Evolutionary conservation across 2,888 invertebrate genomes (phyloP), one percentile per base, ranked within the genome.

Genomic region (Mystacides longicornis): DNA sequence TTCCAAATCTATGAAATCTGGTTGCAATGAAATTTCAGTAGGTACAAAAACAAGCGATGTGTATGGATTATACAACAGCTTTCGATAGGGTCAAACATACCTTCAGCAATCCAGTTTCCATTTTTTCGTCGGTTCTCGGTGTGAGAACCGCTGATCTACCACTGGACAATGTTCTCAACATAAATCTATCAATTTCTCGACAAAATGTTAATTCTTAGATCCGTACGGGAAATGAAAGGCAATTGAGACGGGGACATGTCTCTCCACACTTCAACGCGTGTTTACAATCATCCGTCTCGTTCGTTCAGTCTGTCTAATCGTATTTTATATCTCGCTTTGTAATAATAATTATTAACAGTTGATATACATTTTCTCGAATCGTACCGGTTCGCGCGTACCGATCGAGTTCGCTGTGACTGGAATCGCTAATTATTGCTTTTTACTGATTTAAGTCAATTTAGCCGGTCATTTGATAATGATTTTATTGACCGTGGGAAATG

Each of bases 401-500:
- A 16, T 37, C 3, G 3, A 4, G 16, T 37, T 37, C 16, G 37
- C 16, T 37, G 37, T 37, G 37, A 37, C 37, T 37, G 14, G 37
- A 14, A 37, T 37, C 14, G 14, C n/a, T n/a, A 37, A 37, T 37
- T 27, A 27, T 27, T 27, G 11, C 11, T n/a, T n/a, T n/a, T n/a
- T n/a, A n/a, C n/a, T n/a, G n/a, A n/a, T n/a, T n/a, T n/a, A n/a
- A n/a, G n/a, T n/a, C n/a, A n/a, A n/a, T 27, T 37, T 14, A 37
- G 16, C 37, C 37, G 37, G 37, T 14, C 3, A 37, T 37, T 37
- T 37, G 37, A 37, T 37, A 37, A 37, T 37, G 37, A 14, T 7
- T 37, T 37, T 37, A 37, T 37, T 37, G 16, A 37, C 37, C 37
- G 37, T 37, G 37, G 16, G 37, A 37, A 37, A 37, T 37, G 37